Evolutionary conservation across 2,113 vertebrate genomes (phyloP).

Genomic region (Odobenus rosmarus): DNA sequence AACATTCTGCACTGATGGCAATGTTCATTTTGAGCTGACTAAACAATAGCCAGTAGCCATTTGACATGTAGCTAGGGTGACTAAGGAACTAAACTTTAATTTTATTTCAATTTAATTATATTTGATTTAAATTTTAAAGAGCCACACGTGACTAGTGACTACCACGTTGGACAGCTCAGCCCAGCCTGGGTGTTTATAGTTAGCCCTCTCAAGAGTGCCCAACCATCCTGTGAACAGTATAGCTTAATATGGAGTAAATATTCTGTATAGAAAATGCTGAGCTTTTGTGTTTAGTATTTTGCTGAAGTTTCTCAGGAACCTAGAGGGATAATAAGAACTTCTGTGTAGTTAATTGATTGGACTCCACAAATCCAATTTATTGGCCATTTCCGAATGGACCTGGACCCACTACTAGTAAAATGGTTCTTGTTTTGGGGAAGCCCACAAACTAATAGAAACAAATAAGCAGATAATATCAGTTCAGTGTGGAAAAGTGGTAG

Average conservation of each 20-base stretch:
- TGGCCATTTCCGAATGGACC: neutral
- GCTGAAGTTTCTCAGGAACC: constrained; percentile 36
- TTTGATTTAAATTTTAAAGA: constrained; percentile 5
- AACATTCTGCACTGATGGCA: neutral
- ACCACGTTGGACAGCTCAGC: neutral
- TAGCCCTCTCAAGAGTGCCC: neutral
- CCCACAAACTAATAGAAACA: neutral
- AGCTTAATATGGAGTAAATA: constrained; percentile 15
- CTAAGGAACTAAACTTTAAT: neutral
- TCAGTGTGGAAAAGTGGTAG: neutral
- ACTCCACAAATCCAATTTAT: neutral
- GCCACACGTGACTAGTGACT: neutral
- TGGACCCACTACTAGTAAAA: neutral
- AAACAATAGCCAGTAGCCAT: neutral
- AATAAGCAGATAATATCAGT: neutral
- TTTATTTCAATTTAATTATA: constrained; percentile 26
- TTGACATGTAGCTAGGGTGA: neutral
- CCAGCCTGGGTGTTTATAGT: neutral
- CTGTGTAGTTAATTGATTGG: neutral
- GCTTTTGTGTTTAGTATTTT: neutral
- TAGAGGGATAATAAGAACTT: neutral
- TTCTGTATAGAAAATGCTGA: constrained; percentile 13
- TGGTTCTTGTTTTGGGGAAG: neutral
- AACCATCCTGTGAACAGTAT: neutral
- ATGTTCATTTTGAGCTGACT: neutral